Percentiles rank a stretch among this genome's conserved stretches.
Evolutionary conservation across 2,113 vertebrate species (phyloP).

Genomic region (Chlorocebus sabaeus): DNA sequence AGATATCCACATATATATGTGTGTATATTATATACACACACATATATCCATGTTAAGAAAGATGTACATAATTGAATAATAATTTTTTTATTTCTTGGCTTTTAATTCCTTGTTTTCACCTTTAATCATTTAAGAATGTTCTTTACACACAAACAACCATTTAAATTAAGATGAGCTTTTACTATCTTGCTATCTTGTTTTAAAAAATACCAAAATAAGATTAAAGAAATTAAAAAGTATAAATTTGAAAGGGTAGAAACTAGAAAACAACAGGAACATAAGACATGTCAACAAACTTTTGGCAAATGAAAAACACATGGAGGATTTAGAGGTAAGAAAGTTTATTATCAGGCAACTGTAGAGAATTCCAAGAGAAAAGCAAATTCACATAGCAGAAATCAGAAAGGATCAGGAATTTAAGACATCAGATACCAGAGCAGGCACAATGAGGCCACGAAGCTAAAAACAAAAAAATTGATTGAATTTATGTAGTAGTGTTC

Average conservation of each 20-base stretch:
- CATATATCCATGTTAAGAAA: background rate
- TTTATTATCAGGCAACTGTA: background rate
- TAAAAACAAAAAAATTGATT: background rate
- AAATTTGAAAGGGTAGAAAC: background rate
- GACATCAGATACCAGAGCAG: background rate
- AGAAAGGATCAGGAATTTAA: slow-evolving; percentile 24
- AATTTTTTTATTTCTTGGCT: slow-evolving; percentile 6
- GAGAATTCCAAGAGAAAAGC: slow-evolving; percentile 40
- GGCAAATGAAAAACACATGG: slow-evolving; percentile 51
- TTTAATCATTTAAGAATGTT: slow-evolving; percentile 11
- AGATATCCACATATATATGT: background rate
- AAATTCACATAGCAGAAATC: slow-evolving; percentile 10
- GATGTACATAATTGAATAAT: background rate
- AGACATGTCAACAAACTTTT: slow-evolving; percentile 52
- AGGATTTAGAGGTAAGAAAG: slow-evolving; percentile 40
- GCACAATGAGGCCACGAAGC: background rate
- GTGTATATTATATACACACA: background rate
- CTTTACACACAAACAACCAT: background rate
- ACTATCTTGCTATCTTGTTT: background rate
- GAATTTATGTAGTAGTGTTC: background rate
- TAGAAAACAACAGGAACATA: slow-evolving; percentile 18
- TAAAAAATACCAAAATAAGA: slow-evolving; percentile 12
- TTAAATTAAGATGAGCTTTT: background rate
- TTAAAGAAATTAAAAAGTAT: background rate
- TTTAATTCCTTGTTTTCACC: background rate